phyloP scores from a whole-genome alignment of 2,113 vertebrate genomes.

The Mustela nigripes region DNA sequence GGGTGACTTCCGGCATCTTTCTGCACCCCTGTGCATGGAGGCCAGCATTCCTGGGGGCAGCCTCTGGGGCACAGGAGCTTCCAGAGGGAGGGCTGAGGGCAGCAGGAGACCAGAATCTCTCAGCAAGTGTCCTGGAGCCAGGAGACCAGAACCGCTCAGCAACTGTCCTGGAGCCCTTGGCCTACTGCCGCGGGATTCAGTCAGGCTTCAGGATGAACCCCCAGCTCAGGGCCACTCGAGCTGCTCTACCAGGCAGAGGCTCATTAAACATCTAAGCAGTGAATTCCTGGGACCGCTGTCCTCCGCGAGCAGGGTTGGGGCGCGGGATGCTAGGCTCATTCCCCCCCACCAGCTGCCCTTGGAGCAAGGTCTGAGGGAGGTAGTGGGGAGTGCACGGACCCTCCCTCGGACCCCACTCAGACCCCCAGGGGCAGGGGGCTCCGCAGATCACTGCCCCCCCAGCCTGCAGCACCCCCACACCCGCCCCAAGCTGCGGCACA shows the following conservation, averaged over 20 bases:
- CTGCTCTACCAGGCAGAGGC: neutral
- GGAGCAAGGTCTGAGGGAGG: neutral
- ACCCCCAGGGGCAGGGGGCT: neutral
- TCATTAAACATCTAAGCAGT: neutral
- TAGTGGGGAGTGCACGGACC: accelerated
- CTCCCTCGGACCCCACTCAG: neutral
- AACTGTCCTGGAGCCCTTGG: neutral
- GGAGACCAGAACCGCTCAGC: neutral
- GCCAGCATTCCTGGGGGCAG: neutral
- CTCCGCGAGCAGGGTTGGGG: neutral
- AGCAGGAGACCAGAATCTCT: neutral
- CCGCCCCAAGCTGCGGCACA: neutral
- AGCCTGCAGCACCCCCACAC: neutral
- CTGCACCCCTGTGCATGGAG: neutral
- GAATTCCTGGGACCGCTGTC: neutral
- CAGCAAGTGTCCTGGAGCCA: neutral
- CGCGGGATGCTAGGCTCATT: neutral
- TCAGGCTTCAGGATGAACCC: constrained; percentile 9
- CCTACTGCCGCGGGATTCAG: neutral
- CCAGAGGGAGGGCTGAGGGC: neutral
- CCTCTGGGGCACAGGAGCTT: neutral
- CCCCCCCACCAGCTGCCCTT: neutral
- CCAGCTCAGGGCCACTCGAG: neutral
- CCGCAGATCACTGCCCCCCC: accelerated
- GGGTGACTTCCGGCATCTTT: neutral